Evolutionary conservation across 2,113 vertebrate species (phyloP).

Genomic region (Pteropus alecto): DNA sequence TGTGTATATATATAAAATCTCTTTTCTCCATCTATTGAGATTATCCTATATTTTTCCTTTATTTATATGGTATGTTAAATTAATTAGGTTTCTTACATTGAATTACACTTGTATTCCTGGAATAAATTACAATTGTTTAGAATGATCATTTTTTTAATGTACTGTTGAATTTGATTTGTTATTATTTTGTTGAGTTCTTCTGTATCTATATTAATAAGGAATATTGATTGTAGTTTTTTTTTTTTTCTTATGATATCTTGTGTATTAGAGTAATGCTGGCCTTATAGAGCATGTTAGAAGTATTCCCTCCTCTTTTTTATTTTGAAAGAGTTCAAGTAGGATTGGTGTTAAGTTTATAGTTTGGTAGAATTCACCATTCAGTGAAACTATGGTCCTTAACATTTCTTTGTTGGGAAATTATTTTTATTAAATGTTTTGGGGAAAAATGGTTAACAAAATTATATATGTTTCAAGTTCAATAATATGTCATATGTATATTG

Average conservation of each 20-base stretch:
- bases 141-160: background rate
- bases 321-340: background rate
- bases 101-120: background rate
- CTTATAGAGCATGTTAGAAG: background rate
- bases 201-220: background rate
- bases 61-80: background rate
- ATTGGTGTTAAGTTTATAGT: background rate
- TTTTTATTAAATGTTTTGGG: no score
- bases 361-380: background rate
- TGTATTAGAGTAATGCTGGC: background rate
- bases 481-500: no score
- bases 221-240: background rate
- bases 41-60: background rate
- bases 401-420: background rate
- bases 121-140: background rate
- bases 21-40: background rate
- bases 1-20: background rate
- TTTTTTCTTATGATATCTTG: background rate
- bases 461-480: no score
- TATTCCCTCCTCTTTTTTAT: background rate
- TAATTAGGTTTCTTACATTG: background rate
- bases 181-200: background rate
- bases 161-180: background rate
- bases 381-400: background rate
- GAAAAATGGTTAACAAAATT: no score